Evolutionary conservation across 2,888 invertebrate genomes (phyloP).

Genomic region (Pandemis heparana): DNA sequence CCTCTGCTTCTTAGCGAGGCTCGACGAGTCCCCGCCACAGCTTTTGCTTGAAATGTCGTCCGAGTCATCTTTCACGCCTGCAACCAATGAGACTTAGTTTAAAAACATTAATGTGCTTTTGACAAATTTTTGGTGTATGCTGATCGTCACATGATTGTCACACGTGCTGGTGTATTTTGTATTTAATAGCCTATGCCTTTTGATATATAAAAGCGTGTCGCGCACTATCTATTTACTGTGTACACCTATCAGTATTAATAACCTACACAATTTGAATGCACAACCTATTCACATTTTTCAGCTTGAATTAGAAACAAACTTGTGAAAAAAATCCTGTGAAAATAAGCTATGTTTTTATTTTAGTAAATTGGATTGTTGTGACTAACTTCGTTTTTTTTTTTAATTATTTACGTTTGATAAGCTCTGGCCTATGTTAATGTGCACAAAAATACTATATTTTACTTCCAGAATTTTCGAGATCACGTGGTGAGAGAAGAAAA

Average conservation of each 20-base stretch:
- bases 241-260: too few relatives aligned
- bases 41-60: constrained; percentile 88
- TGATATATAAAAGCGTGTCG: not conserved
- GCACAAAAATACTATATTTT: too few relatives aligned
- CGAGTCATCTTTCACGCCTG: constrained; percentile 95
- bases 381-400: not conserved
- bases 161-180: too few relatives aligned
- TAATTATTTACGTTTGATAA: not conserved
- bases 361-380: too few relatives aligned
- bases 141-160: too few relatives aligned
- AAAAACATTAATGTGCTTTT: constrained; percentile 36
- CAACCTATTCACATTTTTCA: not conserved
- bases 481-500: not conserved
- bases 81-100: constrained; percentile 51
- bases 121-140: not conserved
- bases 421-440: not conserved
- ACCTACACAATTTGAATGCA: not conserved
- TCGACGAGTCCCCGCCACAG: constrained; percentile 76
- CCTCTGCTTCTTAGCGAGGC: constrained; percentile 95
- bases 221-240: not conserved
- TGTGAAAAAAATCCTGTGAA: too few relatives aligned
- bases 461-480: not conserved
- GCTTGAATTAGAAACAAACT: too few relatives aligned
- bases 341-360: too few relatives aligned
- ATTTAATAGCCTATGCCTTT: too few relatives aligned